A percentile compares a stretch with the other conserved stretches of the same genome.
phyloP scores from a whole-genome alignment of 2,113 vertebrate genomes.

The Melanocharis versteri region DNA sequence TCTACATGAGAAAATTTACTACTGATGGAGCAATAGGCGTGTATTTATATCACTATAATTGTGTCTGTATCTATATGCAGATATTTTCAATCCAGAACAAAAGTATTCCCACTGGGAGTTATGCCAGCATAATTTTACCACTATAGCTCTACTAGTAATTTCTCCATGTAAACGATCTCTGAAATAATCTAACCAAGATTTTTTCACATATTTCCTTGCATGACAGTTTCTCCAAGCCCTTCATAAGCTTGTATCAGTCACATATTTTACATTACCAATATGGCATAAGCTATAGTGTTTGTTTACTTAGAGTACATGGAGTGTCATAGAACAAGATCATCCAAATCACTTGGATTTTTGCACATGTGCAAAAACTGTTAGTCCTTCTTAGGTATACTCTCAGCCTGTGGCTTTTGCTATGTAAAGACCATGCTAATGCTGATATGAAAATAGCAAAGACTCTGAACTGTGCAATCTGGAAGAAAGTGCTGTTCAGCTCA shows the following conservation, averaged over 20 bases:
- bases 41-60: slow-evolving; percentile 11
- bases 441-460: background rate
- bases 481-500: background rate
- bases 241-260: background rate
- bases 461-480: background rate
- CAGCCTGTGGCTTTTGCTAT: background rate
- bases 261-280: background rate
- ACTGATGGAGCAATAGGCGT: background rate
- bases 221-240: background rate
- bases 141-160: background rate
- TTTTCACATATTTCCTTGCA: background rate
- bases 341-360: background rate
- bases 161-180: background rate
- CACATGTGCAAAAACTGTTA: background rate
- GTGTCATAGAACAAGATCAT: background rate
- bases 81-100: slow-evolving; percentile 15
- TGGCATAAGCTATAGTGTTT: background rate
- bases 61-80: background rate
- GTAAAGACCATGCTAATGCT: background rate
- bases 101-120: background rate
- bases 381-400: background rate
- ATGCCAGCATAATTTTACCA: background rate
- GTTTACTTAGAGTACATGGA: background rate
- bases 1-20: background rate
- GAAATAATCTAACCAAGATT: background rate